Conservation (phyloP, 2,888 invertebrate genomes). For the Dynastes grantii region DNA sequence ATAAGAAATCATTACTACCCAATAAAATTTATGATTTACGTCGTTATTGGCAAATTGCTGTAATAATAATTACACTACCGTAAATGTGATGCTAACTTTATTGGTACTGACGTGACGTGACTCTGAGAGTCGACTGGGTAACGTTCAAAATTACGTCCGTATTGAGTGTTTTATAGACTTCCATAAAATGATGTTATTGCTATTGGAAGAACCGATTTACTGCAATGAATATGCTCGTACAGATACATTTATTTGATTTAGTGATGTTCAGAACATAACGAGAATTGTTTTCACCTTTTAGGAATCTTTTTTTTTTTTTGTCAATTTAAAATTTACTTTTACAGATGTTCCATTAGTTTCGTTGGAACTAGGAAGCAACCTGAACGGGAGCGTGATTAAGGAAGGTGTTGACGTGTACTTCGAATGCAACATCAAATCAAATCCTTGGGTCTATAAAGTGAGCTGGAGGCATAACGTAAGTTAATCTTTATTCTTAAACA, state of each 20-base stretch:
- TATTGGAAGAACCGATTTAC: background rate
- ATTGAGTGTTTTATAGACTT: background rate
- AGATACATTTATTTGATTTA: too few species aligned
- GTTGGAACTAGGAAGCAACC: conserved; percentile 86
- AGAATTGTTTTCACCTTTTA: too few species aligned
- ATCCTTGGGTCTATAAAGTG: conserved; percentile 87
- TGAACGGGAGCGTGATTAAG: conserved; percentile 85
- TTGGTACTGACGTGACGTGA: background rate
- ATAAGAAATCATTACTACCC: background rate
- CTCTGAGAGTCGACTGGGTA: background rate
- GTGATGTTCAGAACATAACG: too few species aligned
- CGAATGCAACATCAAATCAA: conserved; percentile 91
- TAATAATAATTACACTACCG: background rate
- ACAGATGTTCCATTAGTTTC: conserved; percentile 89
- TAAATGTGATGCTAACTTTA: conserved; percentile 2
- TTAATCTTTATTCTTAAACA: conserved; percentile 54
- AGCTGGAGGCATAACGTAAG: conserved; percentile 85
- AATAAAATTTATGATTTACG: background rate
- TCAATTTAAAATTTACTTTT: background rate
- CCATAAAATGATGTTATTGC: background rate
- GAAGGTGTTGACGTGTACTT: conserved; percentile 94
- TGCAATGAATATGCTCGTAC: too few species aligned
- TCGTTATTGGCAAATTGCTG: background rate
- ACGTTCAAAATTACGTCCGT: background rate
- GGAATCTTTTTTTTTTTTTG: too few species aligned